These are phyloP conservation scores for Tetramorium simillimum DNA, from an alignment of 1,140 invertebrate genomes.

Conservation along the genomic window DNA sequence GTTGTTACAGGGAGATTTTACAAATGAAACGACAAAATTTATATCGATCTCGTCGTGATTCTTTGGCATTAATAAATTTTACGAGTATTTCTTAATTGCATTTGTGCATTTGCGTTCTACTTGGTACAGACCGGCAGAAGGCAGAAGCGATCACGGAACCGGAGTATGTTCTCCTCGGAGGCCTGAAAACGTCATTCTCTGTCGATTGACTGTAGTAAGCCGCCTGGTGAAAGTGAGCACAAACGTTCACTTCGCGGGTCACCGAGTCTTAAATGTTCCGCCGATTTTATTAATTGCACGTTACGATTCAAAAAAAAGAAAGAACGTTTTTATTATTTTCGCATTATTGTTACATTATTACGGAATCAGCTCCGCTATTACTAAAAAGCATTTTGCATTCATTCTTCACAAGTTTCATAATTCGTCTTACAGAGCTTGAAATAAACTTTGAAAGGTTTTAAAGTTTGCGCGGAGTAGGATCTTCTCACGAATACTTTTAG, in stretches of 20 bases:
- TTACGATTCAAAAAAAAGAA: constrained; percentile 3
- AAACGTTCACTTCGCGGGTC: constrained; percentile 39
- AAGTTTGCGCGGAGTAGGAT: background rate
- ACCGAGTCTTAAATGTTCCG: constrained; percentile 2
- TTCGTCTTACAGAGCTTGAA: background rate
- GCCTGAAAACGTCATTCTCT: constrained; percentile 67
- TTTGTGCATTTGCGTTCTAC: background rate
- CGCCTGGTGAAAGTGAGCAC: constrained; percentile 55
- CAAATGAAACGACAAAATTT: background rate
- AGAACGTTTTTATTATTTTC: background rate
- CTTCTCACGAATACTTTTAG: background rate
- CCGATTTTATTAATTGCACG: constrained; percentile 26
- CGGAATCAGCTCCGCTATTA: background rate
- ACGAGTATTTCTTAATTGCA: background rate
- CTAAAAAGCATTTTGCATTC: background rate
- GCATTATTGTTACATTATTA: background rate
- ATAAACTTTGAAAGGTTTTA: background rate
- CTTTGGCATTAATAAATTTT: background rate
- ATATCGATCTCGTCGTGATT: background rate
- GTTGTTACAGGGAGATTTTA: background rate
- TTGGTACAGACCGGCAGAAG: background rate
- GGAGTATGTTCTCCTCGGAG: constrained; percentile 13
- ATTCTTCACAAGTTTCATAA: background rate
- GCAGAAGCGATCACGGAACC: constrained; percentile 29
- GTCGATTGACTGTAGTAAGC: constrained; percentile 46